phyloP scores from a whole-genome alignment of 2,888 invertebrate species.

The Amphipyra berbera region DNA sequence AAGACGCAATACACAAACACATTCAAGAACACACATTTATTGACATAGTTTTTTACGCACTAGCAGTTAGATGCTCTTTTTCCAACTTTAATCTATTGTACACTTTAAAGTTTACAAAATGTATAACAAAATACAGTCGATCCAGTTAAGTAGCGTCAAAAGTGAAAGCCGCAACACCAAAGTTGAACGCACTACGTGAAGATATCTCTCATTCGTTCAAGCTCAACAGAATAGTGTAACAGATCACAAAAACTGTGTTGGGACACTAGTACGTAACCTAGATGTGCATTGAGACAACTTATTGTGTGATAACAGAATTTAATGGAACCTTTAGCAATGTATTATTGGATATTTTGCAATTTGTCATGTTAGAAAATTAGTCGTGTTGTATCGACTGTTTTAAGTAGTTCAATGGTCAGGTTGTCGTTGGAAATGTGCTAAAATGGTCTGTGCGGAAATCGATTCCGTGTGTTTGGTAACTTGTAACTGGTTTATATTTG shows the following conservation, averaged over 20 bases:
- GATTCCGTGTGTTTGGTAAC: slow-evolving; percentile 34
- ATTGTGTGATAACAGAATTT: slow-evolving; percentile 55
- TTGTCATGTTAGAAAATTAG: slow-evolving; percentile 38
- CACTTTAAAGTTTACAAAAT: too few relatives aligned
- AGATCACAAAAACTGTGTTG: slow-evolving; percentile 65
- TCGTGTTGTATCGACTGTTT: slow-evolving; percentile 12
- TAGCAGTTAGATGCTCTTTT: too few relatives aligned
- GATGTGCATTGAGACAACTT: slow-evolving; percentile 66
- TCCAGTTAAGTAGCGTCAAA: slow-evolving; percentile 66
- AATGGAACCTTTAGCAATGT: slow-evolving; percentile 52
- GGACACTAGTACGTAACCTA: slow-evolving; percentile 68
- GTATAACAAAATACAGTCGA: slow-evolving; percentile 36
- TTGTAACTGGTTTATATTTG: slow-evolving; percentile 39
- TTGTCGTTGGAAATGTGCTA: slow-evolving; percentile 35
- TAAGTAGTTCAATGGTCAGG: slow-evolving; percentile 36
- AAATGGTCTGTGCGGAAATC: slow-evolving; percentile 30
- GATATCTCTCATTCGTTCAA: slow-evolving; percentile 64
- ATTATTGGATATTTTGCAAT: slow-evolving; percentile 50
- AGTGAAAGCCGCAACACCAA: slow-evolving; percentile 78
- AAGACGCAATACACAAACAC: too few relatives aligned
- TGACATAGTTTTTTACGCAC: too few relatives aligned
- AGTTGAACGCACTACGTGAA: slow-evolving; percentile 74
- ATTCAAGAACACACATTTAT: too few relatives aligned
- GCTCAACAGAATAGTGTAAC: slow-evolving; percentile 62
- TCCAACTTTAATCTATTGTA: too few relatives aligned